Percentiles rank a stretch among this genome's conserved stretches.
These are phyloP conservation scores for Falco cherrug DNA, from an alignment of 2,797 vertebrate species.

Conservation along the genomic window DNA sequence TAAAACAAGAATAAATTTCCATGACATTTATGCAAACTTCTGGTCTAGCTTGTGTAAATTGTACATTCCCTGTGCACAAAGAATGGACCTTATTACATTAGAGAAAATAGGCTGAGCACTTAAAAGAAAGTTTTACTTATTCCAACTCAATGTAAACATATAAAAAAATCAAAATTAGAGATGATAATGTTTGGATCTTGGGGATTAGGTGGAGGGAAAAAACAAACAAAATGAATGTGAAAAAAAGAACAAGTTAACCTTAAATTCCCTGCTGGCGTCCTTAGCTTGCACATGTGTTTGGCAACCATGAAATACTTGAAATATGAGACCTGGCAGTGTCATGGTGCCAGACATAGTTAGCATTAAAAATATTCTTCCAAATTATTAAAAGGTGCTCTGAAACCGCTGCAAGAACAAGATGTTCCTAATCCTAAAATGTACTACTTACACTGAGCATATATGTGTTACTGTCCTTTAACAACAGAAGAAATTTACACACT, in stretches of 20 bases:
- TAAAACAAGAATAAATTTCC: neutral
- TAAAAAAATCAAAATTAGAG: neutral
- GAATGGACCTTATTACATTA: neutral
- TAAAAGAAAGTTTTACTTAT: neutral
- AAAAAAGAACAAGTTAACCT: conserved; percentile 21
- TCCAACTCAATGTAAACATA: neutral
- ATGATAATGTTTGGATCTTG: neutral
- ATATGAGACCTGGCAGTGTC: conserved; percentile 9
- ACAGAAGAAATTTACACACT: neutral
- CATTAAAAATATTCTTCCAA: conserved; percentile 19
- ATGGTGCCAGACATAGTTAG: neutral
- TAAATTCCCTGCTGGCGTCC: conserved; percentile 5
- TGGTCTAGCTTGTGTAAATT: neutral
- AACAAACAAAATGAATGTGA: neutral
- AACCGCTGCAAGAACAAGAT: neutral
- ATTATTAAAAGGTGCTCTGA: conserved; percentile 13
- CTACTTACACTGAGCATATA: neutral
- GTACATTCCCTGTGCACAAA: neutral
- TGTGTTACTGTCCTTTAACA: neutral
- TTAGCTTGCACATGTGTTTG: conserved; percentile 25
- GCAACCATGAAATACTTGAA: conserved; percentile 10
- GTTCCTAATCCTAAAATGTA: neutral
- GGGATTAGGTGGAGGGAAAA: neutral
- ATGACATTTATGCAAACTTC: neutral
- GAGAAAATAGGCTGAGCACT: neutral